Base-by-base conservation (phyloP, 2,797 vertebrate species). In the Arctocebus calabarensis region DNA sequence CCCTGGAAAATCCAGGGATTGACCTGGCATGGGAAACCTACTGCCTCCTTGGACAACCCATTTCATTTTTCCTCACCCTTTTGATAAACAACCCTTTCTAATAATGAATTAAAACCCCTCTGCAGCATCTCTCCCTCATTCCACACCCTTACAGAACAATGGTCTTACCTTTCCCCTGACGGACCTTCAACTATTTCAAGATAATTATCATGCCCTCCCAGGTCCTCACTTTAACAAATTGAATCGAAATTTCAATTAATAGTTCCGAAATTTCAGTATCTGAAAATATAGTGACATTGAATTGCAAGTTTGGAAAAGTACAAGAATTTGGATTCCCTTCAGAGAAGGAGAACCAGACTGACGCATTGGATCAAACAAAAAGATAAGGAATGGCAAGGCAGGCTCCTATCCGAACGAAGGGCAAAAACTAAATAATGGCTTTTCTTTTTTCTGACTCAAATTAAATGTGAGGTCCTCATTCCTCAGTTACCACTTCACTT, bases 401-500 rank as follows among this genome's bases (percentile, higher is more conserved):
- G 48, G 87, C 40, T 75, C 71, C 96, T 92, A 59, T 95, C 86
- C 91, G 77, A 85, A 84, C 84, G 34, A n/a, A 68, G 93, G 86
- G 91, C 43, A 29, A 71, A 88, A 90, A 83, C 45, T 91, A 84
- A 84, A 84, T 88, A 93, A 96, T 88, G 82, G 89, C 95, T 97
- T 96, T 95, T 94, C 94, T 77, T 96, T 70, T 74, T 75, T 93
- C 84, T 77, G 93, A 90, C 82, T 96, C 91, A 92, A 82, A 94
- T 95, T 88, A 94, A 95, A 95, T 90, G 90, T 93, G 96, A 96
- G 96, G 95, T 96, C 90, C 84, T 93, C 94, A 88, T 95, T 96
- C 94, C 81, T 96, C 12, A 25, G 74, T 85, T 94, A 93, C 94
- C 94, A 92, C 77, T 92, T 90, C 29, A 57, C 91, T 96, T 90